Base-by-base conservation (phyloP, 2,797 vertebrate species). In the Pogonophryne albipinna region DNA sequence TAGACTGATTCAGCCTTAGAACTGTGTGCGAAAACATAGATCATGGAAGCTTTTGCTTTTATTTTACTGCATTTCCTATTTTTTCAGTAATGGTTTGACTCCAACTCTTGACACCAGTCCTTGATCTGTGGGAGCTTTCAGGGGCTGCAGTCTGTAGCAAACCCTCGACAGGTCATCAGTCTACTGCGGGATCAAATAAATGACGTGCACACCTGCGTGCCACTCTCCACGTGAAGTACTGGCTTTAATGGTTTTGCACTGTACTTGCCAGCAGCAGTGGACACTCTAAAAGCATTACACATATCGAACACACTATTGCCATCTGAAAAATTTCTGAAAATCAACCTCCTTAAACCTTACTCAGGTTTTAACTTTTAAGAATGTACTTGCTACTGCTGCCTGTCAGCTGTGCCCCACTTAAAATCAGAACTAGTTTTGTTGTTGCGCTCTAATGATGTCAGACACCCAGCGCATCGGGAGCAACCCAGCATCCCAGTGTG, bases 391-490 rank as follows among this genome's bases (percentile, higher is more conserved):
- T 4, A 3, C 55, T 20, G 58, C 65, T 60, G 64, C 59, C 31
- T 10, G 10, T 0, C 53, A 12, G 66, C 60, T 20, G 64, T 34
- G 69, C 53, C 76, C 63, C 69, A 51, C 45, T 84, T 80, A 20
- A 63, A 66, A 75, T 71, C 62, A 42, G 66, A 70, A 14, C 34
- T 7, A 5, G 49, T 31, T 45, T 19, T 27, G 53, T 64, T 42
- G 45, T 52, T 66, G 14, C 19, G 41, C 65, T 71, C 14, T 80
- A 66, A 82, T 70, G 52, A 71, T 34, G 61, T 57, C 66, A 69
- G 50, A 67, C 74, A 46, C 45, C 17, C 47, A 6, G 52, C 12
- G 3, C 78, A 45, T 58, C 45, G 50, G 47, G 14, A 6, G 23
- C 17, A 80, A 55, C n/a, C 38, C 47, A 47, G 59, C 17, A n/a